phyloP scores from a whole-genome alignment of 2,888 invertebrate genomes.

The Colostygia pectinataria region DNA sequence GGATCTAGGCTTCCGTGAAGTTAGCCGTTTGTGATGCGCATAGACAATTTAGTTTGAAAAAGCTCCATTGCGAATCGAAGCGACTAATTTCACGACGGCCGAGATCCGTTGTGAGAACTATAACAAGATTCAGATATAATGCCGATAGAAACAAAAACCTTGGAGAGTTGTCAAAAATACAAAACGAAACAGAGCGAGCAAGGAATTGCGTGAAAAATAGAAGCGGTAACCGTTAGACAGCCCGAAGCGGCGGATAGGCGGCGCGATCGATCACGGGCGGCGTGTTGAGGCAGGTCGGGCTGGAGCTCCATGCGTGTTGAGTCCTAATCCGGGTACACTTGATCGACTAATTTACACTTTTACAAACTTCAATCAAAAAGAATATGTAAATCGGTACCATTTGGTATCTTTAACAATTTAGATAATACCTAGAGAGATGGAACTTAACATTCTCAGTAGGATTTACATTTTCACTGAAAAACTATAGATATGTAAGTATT shows the following conservation, averaged over 20 bases:
- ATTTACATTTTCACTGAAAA: no score
- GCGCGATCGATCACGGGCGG: slow-evolving; percentile 64
- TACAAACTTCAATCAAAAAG: not conserved
- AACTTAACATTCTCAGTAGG: no score
- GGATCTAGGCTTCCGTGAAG: no score
- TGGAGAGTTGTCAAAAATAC: slow-evolving; percentile 29
- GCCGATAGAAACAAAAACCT: slow-evolving; percentile 17
- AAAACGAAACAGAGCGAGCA: slow-evolving; percentile 11
- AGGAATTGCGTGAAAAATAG: slow-evolving; percentile 41
- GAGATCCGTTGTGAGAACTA: no score
- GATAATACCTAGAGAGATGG: no score
- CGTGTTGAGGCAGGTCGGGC: slow-evolving; percentile 74
- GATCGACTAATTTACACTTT: not conserved
- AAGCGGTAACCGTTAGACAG: slow-evolving; percentile 47
- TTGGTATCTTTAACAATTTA: no score
- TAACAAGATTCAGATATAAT: slow-evolving; percentile 7
- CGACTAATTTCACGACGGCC: no score
- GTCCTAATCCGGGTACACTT: slow-evolving; percentile 23
- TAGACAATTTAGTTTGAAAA: no score
- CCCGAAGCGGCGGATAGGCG: slow-evolving; percentile 50
- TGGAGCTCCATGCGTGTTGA: slow-evolving; percentile 44
- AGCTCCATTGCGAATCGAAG: no score
- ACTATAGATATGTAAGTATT: no score
- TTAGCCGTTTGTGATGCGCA: no score
- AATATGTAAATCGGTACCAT: no score